Evolutionary conservation across 2,113 vertebrate genomes (phyloP), one percentile per base, ranked within the genome.

Genomic region (Anthoscopus minutus): DNA sequence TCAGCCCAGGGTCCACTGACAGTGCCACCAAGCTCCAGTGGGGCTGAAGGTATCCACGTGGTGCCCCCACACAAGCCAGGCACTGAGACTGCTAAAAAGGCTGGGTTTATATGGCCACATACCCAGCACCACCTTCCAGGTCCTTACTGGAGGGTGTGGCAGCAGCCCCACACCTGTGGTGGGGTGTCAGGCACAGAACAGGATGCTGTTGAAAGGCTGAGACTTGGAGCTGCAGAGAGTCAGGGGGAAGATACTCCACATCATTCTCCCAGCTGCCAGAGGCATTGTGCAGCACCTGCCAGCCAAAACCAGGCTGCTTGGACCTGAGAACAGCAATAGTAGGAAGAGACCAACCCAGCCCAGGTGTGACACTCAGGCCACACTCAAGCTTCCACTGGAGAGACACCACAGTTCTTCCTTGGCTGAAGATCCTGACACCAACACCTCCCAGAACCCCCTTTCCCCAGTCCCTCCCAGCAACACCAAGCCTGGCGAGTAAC

Each of bases 401-500:
- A 42, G n/a, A 42, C 53, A 57, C 7, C 62, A 69, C 81, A 30
- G 24, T 0, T 86, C 28, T 73, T 81, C 72, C 54, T 72, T 88
- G 86, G 27, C n/a, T 51, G 89, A 88, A 61, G 66, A 58, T 86
- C 60, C 85, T 51, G 47, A 77, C 56, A 70, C 24, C 71, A 64
- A 0, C 18, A 76, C 19, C 28, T 45, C 66, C 50, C 48, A 65
- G 19, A 5, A 69, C 48, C 51, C 42, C 57, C 33, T 25, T 56
- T 70, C 58, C 58, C 77, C 93, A 47, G 58, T 37, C 81, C 89
- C 76, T 93, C 76, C 86, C 91, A 72, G 70, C 89, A 72, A 95
- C 81, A 87, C 66, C 1, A 8, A 93, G 93, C 88, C 95, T 95
- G 89, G 91, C 96, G 97, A 96, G 93, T 92, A 97, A 97, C 76